A percentile compares a stretch with the other conserved stretches of the same genome.
phyloP scores from a whole-genome alignment of 1,140 invertebrate species.

The Drosophila tropicalis region DNA sequence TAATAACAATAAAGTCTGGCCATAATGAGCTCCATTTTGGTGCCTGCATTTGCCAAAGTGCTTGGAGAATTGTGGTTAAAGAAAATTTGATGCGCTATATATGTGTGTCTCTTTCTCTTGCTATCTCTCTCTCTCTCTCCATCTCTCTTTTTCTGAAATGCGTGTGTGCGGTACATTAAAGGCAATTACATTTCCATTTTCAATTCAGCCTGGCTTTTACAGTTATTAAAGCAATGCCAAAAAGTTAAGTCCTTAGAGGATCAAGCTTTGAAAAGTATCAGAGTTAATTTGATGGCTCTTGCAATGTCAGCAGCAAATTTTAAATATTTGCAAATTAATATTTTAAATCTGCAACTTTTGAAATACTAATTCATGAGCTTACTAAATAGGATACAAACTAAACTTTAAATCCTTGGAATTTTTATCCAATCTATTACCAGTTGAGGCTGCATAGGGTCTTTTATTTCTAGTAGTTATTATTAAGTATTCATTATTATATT shows the following conservation, averaged over 20 bases:
- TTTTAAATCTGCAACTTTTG: too few species aligned
- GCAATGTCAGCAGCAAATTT: background rate
- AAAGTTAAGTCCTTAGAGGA: background rate
- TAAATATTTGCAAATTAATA: too few species aligned
- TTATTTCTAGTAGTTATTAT: too few species aligned
- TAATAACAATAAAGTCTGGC: conserved; percentile 26
- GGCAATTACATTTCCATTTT: conserved; percentile 16
- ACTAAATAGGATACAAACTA: too few species aligned
- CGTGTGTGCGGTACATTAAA: background rate
- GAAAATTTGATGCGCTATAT: background rate
- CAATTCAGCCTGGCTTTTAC: background rate
- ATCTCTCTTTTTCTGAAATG: background rate
- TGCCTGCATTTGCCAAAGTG: conserved; percentile 6
- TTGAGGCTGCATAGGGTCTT: too few species aligned
- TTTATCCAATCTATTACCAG: too few species aligned
- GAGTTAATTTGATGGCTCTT: background rate
- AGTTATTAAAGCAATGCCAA: conserved; percentile 10
- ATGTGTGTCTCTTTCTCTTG: background rate
- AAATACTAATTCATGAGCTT: too few species aligned
- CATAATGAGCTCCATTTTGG: conserved; percentile 30
- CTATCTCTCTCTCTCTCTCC: background rate
- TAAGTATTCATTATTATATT: too few species aligned
- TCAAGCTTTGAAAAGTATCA: background rate
- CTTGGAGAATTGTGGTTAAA: conserved; percentile 5
- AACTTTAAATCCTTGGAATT: too few species aligned